These are phyloP conservation scores for Notodonta ziczac DNA, from an alignment of 2,888 invertebrate genomes.

Conservation along the genomic window DNA sequence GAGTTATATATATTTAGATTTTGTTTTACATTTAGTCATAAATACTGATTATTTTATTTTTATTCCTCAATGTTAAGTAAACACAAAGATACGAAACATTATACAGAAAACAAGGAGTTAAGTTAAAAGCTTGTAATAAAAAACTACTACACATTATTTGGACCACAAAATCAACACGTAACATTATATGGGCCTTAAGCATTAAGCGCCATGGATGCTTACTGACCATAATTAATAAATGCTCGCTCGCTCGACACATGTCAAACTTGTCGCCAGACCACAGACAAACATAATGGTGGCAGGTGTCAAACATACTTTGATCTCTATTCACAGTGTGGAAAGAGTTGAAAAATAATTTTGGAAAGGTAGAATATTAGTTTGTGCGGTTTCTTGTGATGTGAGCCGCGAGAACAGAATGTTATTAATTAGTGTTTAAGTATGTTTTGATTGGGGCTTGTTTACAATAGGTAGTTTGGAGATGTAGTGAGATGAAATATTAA, in stretches of 20 bases:
- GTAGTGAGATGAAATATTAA: too few relatives aligned
- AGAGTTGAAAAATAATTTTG: slow-evolving; percentile 19
- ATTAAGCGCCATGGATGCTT: slow-evolving; percentile 35
- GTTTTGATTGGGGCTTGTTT: slow-evolving; percentile 36
- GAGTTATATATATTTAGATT: too few relatives aligned
- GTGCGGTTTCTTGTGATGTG: slow-evolving; percentile 37
- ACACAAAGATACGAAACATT: too few relatives aligned
- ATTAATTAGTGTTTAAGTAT: slow-evolving; percentile 47
- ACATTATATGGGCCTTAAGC: slow-evolving; percentile 21
- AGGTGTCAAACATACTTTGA: slow-evolving; percentile 32
- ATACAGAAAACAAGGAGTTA: background rate
- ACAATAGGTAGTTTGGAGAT: background rate
- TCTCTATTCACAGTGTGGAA: slow-evolving; percentile 31
- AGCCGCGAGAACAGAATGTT: slow-evolving; percentile 41
- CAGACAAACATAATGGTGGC: slow-evolving; percentile 30
- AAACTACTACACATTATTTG: slow-evolving; percentile 1
- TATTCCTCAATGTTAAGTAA: too few relatives aligned
- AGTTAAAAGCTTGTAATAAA: background rate
- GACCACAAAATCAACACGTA: slow-evolving; percentile 9
- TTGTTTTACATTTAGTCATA: too few relatives aligned
- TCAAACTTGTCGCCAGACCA: slow-evolving; percentile 60
- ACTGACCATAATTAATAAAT: slow-evolving; percentile 70
- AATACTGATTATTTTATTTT: too few relatives aligned
- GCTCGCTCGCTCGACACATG: slow-evolving; percentile 67
- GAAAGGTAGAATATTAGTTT: slow-evolving; percentile 14